Conservation (phyloP, 2,113 vertebrate species). For the Polypterus senegalus region DNA sequence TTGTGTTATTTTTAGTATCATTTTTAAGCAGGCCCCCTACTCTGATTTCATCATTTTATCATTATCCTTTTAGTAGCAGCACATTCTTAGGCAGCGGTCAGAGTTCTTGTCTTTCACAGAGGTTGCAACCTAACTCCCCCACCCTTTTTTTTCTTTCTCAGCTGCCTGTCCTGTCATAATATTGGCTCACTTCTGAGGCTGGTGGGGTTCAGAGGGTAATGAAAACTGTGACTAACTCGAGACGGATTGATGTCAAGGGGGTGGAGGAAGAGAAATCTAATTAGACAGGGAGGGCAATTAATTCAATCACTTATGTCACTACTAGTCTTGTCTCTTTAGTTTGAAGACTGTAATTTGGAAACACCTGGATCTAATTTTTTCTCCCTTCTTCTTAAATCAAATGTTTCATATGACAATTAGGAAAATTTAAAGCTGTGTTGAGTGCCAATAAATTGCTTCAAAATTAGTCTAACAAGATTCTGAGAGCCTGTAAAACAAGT, state of each 20-base stretch:
- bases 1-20: too few relatives aligned
- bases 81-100: conserved; percentile 35
- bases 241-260: conserved; percentile 29
- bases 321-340: conserved; percentile 32
- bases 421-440: conserved; percentile 7
- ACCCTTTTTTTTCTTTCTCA: conserved; percentile 19
- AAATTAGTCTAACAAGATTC: conserved; percentile 18
- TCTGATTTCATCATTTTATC: neutral
- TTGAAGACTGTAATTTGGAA: conserved; percentile 25
- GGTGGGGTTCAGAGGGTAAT: conserved; percentile 38
- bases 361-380: conserved; percentile 6
- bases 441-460: conserved; percentile 16
- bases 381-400: neutral
- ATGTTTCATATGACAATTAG: conserved; percentile 20
- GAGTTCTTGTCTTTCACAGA: conserved; percentile 47
- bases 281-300: conserved; percentile 35
- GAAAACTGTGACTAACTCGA: conserved; percentile 42
- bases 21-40: too few relatives aligned
- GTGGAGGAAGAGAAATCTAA: conserved; percentile 35
- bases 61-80: neutral
- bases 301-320: conserved; percentile 25
- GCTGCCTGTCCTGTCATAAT: conserved; percentile 51
- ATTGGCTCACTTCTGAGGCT: conserved; percentile 16
- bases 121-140: conserved; percentile 8
- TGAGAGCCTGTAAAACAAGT: neutral